Evolutionary conservation across 2,113 vertebrate species (phyloP).

Genomic region (Zootoca vivipara): DNA sequence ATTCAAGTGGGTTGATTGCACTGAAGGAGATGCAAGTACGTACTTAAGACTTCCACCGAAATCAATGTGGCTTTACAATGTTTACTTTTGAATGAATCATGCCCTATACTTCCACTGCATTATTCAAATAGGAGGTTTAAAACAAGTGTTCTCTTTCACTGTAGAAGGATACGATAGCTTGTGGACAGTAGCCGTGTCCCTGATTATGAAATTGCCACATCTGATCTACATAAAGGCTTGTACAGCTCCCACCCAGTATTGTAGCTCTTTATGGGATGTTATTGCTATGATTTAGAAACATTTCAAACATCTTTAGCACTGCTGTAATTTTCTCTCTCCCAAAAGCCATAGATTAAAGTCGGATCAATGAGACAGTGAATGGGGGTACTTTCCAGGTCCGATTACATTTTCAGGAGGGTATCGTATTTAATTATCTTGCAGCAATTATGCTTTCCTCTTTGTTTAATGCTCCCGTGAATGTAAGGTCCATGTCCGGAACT

Average conservation of each 20-base stretch:
- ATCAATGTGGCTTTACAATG: neutral
- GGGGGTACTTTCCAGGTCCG: neutral
- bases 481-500: slow-evolving; percentile 36
- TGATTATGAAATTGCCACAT: neutral
- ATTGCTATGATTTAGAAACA: neutral
- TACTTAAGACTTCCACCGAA: neutral
- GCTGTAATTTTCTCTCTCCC: neutral
- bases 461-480: slow-evolving; percentile 23
- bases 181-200: neutral
- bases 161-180: neutral
- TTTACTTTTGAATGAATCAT: neutral
- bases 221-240: neutral
- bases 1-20: neutral
- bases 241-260: neutral
- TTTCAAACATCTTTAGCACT: neutral
- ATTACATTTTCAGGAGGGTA: neutral
- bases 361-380: too few species aligned
- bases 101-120: neutral
- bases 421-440: slow-evolving; percentile 5
- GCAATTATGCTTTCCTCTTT: slow-evolving; percentile 10
- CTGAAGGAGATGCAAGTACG: neutral
- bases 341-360: neutral
- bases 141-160: neutral
- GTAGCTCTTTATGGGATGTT: neutral
- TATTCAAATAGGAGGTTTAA: neutral